Evolutionary conservation across 2,113 vertebrate genomes (phyloP), one percentile per base, ranked within the genome.

Genomic region (Steatornis caripensis): DNA sequence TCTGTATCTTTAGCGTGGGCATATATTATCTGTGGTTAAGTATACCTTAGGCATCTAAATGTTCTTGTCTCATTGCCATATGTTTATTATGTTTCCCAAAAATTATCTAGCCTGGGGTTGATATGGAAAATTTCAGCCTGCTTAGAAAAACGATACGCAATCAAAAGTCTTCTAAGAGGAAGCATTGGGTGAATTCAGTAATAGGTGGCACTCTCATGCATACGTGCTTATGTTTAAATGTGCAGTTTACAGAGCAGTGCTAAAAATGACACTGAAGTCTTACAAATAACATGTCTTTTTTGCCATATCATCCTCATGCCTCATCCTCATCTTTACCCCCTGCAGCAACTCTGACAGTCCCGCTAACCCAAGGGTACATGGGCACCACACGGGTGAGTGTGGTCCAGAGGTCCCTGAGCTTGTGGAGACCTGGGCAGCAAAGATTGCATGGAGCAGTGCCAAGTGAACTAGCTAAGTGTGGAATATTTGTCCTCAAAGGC

Each of bases 111-210:
- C 84, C 84, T 89, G 65, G 78, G 84, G 74, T 26, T 4, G 1
- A 87, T 45, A 43, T 11, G 39, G 45, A 60, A 90, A 61, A 79
- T 70, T 78, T 90, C 55, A 81, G 6, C 46, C 29, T 18, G 27
- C 76, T 85, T 88, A 58, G 37, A 54, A 91, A 84, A 91, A 27
- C 19, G 16, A 26, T 46, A 76, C 79, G 58, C 45, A 78, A 53
- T 75, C 6, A 24, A 71, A 92, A 8, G 21, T 43, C 65, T 75
- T 75, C 46, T 37, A 80, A 58, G 29, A 74, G n/a, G 60, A 87
- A 81, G 14, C 0, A 0, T 2, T 1, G 9, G 29, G 27, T 86
- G 51, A 84, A 77, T 41, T 90, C 32, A 58, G 41, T 57, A 57
- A 43, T 36, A 49, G 72, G 36, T 46, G 51, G 12, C 39, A 27